Base-by-base conservation (phyloP, 1,140 invertebrate species). In the Zelostemma sp. region DNA sequence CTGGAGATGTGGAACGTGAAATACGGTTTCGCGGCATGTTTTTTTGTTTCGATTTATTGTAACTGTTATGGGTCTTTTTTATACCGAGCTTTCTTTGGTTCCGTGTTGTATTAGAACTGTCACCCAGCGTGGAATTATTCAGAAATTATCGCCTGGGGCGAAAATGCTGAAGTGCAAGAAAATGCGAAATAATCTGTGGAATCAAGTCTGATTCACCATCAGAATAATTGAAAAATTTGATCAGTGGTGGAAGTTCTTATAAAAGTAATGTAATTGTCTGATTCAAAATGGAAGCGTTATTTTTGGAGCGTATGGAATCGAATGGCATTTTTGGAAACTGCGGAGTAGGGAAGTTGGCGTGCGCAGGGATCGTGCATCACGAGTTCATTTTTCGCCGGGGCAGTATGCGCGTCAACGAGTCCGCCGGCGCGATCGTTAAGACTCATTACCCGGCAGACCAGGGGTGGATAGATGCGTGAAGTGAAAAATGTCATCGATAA, bases 391-490 rank as follows among this genome's bases (percentile, higher is more conserved):
- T 78, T 80, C 75, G 74, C 68, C 66, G 38, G 68, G 51, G 60
- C 65, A n/a, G n/a, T n/a, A 55, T 58, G 68, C 66, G 74, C 76
- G 73, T 80, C 77, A 78, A 79, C 79, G 67, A 63, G 57, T 73
- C 70, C 55, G 66, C 65, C 49, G 48, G 71, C 48, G 67, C 65
- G 73, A 78, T 80, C 77, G 76, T 80, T 80, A 76, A 77, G 73
- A 72, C 71, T 80, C 77, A 78, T 80, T 80, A 78, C 75, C 63
- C 67, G 67, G 72, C 73, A 71, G 74, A 78, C 75, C 75, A 73
- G 49, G 64, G 67, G 50, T 72, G 73, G 74, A 79, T 76, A 80
- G 62, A 59, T 49, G 59, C 60, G 54, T 53, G 33, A 51, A 73
- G 65, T 73, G 64, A 74, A 77, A 78, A 72, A 74, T 72, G 69